Evolutionary conservation across 1,140 invertebrate genomes (phyloP).

Genomic region (Oscheius sp.): DNA sequence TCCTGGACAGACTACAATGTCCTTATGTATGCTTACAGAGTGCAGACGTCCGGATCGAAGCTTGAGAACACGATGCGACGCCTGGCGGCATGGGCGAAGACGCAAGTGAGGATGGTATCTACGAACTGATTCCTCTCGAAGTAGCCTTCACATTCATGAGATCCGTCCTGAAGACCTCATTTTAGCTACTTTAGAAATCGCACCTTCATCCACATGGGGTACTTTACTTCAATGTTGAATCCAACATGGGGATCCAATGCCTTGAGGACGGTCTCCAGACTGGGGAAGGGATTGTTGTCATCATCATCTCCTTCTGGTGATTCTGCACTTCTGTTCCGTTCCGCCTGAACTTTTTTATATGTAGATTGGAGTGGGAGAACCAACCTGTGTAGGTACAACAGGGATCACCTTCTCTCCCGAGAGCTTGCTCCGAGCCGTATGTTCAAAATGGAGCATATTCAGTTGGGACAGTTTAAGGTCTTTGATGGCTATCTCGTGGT

Average conservation of each 20-base stretch:
- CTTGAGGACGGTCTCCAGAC: slow-evolving; percentile 34
- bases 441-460: slow-evolving; percentile 40
- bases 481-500: slow-evolving; percentile 44
- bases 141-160: slow-evolving; percentile 42
- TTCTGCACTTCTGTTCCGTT: too few relatives aligned
- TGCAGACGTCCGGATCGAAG: slow-evolving; percentile 61
- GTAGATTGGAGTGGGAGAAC: too few relatives aligned
- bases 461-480: slow-evolving; percentile 42
- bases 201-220: slow-evolving; percentile 45
- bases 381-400: too few relatives aligned
- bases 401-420: too few relatives aligned
- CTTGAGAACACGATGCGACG: slow-evolving; percentile 60
- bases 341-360: too few relatives aligned
- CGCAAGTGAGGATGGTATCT: slow-evolving; percentile 37
- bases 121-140: slow-evolving; percentile 44
- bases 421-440: slow-evolving; percentile 2
- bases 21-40: too few relatives aligned
- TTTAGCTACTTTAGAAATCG: neutral
- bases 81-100: slow-evolving; percentile 40
- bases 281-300: slow-evolving; percentile 42
- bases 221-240: slow-evolving; percentile 49
- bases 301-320: slow-evolving; percentile 5
- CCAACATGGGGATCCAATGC: slow-evolving; percentile 36
- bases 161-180: slow-evolving; percentile 28
- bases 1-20: neutral